phyloP scores from a whole-genome alignment of 2,888 invertebrate genomes.

The Therioaphis trifolii region DNA sequence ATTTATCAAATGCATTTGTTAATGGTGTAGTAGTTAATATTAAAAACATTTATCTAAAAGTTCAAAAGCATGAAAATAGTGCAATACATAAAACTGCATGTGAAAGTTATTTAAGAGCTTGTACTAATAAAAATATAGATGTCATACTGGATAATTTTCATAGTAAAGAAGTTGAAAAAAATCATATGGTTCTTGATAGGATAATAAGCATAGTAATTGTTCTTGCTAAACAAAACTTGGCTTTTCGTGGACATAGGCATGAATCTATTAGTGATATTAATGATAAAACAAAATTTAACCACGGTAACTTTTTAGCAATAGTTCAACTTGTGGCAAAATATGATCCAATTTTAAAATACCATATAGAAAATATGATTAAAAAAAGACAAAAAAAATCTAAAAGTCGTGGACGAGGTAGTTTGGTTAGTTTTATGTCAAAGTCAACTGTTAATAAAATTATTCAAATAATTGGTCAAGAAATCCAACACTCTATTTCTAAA shows the following conservation, averaged over 20 bases:
- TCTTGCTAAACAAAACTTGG: slow-evolving; percentile 23
- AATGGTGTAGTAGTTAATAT: slow-evolving; percentile 30
- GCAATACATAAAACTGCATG: background rate
- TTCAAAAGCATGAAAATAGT: background rate
- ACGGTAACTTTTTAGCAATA: background rate
- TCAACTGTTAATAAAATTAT: slow-evolving; percentile 20
- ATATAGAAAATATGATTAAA: slow-evolving; percentile 9
- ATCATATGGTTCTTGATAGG: background rate
- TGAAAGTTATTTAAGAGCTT: too few relatives aligned
- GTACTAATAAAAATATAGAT: too few relatives aligned
- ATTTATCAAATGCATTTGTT: background rate
- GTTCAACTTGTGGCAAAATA: background rate
- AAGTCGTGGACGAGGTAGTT: background rate
- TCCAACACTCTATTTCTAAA: background rate
- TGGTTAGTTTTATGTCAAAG: slow-evolving; percentile 28
- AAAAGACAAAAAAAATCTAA: slow-evolving; percentile 1
- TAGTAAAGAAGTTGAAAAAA: background rate
- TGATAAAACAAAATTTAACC: background rate
- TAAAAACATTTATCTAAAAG: slow-evolving; percentile 16
- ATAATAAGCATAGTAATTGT: slow-evolving; percentile 22
- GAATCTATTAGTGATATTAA: background rate
- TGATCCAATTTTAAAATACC: background rate
- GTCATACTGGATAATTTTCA: too few relatives aligned
- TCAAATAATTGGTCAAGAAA: background rate
- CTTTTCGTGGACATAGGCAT: slow-evolving; percentile 1